Evolutionary conservation across 1,140 invertebrate genomes (phyloP), one percentile per base, ranked within the genome.

Genomic region (Babylonia areolata): DNA sequence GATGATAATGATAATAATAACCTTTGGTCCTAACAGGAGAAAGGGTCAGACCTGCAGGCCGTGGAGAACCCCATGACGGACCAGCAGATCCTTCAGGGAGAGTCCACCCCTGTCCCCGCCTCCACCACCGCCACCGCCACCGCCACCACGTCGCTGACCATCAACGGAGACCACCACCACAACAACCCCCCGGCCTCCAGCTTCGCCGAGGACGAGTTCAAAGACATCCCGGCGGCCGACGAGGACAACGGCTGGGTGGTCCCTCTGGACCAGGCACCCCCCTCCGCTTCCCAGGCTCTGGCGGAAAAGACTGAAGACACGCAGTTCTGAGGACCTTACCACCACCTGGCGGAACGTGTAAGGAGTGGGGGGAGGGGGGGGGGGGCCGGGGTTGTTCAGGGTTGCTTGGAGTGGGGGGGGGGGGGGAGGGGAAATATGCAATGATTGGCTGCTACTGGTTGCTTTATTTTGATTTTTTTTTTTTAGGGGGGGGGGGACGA

Each of bases 181-280:
- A 28, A 9, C 33, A 51, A 6, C 28, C 15, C 58, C 58, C 6
- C 58, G 15, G 58, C 46, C 20, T 6, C 58, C 58, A 23, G 20
- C 28, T 23, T 5, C 28, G 58, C 58, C 28, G 58, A 12, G 15
- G 33, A 77, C 75, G 31, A 35, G 20, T 42, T 15, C n/a, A 40
- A 54, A 15, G 78, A 80, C 78, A 80, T 80, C 78, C 78, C 78
- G 11, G 78, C 78, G 20, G 78, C 78, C 28, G 78, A 80, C 46
- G 78, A 80, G 23, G 78, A 80, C 78, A 80, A 80, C 78, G 78
- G 78, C 2, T 80, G 78, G 78, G 78, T 80, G 46, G 78, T 80
- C 20, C 78, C 78, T 51, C 40, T 80, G 28, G 78, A 80, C 0
- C 78, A 80, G 33, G 78, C 42, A 1, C 78, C 46, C 5, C 11